Conservation (phyloP, 2,113 vertebrate species). For the Trichomycterus rosablanca region DNA sequence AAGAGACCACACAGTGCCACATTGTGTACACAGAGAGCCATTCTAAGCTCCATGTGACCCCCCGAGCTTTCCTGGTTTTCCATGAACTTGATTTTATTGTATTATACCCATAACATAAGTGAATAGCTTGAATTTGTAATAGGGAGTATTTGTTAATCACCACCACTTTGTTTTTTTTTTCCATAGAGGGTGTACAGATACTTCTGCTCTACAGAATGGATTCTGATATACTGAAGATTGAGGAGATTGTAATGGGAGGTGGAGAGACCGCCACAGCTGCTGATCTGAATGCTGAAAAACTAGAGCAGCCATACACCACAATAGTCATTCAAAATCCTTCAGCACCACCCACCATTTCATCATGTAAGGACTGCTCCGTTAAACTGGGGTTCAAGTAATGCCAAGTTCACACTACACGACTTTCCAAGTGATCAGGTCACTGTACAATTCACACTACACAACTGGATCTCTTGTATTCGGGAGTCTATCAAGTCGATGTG, state of each 20-base stretch:
- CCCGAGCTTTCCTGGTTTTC: no score
- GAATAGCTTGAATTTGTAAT: not conserved
- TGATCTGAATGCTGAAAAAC: slow-evolving; percentile 50
- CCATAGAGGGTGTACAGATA: not conserved
- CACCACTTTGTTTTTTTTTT: not conserved
- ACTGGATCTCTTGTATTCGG: no score
- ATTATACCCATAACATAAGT: no score
- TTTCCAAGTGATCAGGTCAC: no score
- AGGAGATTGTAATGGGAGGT: slow-evolving; percentile 70
- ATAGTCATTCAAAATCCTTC: slow-evolving; percentile 54
- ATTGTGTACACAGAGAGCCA: no score
- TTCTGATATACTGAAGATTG: slow-evolving; percentile 66
- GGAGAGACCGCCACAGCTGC: slow-evolving; percentile 53
- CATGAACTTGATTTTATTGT: not conserved
- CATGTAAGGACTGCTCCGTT: slow-evolving; percentile 24
- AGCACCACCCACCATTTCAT: slow-evolving; percentile 49
- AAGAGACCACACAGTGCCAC: no score
- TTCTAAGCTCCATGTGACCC: no score
- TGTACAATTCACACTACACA: no score
- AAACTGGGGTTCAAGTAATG: not conserved
- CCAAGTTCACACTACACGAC: no score
- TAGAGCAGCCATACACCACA: slow-evolving; percentile 53
- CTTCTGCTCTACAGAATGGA: slow-evolving; percentile 58
- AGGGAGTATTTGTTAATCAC: no score
- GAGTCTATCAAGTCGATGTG: no score